Percentiles rank a stretch among this genome's conserved stretches.
Evolutionary conservation across 2,888 invertebrate species (phyloP).

Genomic region (Steromphala cineraria): DNA sequence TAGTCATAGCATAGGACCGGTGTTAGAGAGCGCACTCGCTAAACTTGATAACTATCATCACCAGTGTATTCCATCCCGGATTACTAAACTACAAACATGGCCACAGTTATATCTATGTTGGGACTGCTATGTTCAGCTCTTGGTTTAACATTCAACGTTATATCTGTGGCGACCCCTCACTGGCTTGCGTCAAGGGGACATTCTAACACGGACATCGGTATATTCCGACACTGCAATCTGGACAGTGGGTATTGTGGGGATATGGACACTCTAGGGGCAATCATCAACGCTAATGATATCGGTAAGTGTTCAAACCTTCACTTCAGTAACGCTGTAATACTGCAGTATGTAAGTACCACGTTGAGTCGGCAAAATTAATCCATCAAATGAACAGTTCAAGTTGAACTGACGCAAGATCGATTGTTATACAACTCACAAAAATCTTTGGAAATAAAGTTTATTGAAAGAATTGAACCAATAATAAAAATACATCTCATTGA

Average conservation of each 20-base stretch:
- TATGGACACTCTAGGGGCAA: constrained; percentile 33
- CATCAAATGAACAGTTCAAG: too few species aligned
- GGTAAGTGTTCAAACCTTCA: constrained; percentile 28
- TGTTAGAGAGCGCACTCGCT: not conserved
- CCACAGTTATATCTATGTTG: constrained; percentile 24
- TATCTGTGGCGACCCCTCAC: constrained; percentile 28
- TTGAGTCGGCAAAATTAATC: too few species aligned
- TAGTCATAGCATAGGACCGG: not conserved
- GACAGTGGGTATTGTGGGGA: constrained; percentile 37
- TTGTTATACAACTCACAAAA: too few species aligned
- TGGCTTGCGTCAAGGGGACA: constrained; percentile 27
- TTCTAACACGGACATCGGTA: constrained; percentile 34
- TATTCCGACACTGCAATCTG: constrained; percentile 42
- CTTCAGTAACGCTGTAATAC: not conserved
- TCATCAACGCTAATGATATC: constrained; percentile 38
- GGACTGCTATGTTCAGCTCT: constrained; percentile 16
- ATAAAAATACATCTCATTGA: too few species aligned
- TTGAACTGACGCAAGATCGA: too few species aligned
- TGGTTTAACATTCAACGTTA: constrained; percentile 17
- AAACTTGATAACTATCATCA: not conserved
- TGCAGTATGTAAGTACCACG: too few species aligned
- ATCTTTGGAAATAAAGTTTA: too few species aligned
- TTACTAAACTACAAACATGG: constrained; percentile 23
- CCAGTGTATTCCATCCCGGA: not conserved
- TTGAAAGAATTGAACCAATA: too few species aligned